phyloP scores from a whole-genome alignment of 53 echinoderm and acorn worm species.

The Patiria pectinifera region DNA sequence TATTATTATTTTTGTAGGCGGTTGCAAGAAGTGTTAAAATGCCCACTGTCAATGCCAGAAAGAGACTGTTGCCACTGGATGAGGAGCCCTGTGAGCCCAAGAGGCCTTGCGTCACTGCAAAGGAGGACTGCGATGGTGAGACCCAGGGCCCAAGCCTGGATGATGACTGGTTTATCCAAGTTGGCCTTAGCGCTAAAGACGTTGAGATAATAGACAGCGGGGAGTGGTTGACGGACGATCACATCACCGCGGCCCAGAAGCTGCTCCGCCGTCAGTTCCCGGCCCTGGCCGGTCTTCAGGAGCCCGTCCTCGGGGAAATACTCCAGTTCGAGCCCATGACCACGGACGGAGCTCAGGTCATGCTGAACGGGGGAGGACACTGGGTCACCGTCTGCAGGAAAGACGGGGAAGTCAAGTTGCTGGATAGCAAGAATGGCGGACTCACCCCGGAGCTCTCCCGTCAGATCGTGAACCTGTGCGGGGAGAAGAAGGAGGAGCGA shows the following conservation, averaged over 20 bases:
- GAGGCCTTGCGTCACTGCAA: neutral
- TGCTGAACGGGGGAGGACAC: conserved; percentile 53
- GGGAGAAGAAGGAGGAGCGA: neutral
- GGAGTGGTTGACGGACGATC: conserved; percentile 63
- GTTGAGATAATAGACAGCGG: conserved; percentile 48
- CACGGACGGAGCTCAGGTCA: conserved; percentile 44
- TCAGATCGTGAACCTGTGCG: conserved; percentile 32
- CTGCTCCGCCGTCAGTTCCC: conserved; percentile 62
- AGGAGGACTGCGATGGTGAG: neutral
- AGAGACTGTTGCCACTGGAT: neutral
- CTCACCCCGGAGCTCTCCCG: conserved; percentile 6
- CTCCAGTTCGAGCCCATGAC: conserved; percentile 41
- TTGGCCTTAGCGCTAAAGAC: conserved; percentile 32
- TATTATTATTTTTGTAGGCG: too few relatives aligned
- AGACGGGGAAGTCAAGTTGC: conserved; percentile 23
- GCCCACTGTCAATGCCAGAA: neutral
- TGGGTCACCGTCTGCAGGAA: conserved; percentile 54
- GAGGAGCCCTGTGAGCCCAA: conserved; percentile 4
- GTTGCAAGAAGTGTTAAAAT: neutral
- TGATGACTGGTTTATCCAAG: conserved; percentile 28
- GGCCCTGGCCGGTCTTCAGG: conserved; percentile 44
- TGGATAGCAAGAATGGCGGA: conserved; percentile 50
- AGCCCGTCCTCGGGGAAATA: conserved; percentile 42
- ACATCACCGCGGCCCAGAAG: conserved; percentile 56
- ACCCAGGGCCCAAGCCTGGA: neutral